Evolutionary conservation across 2,888 invertebrate genomes (phyloP).

Genomic region (Argynnis bischoffii): DNA sequence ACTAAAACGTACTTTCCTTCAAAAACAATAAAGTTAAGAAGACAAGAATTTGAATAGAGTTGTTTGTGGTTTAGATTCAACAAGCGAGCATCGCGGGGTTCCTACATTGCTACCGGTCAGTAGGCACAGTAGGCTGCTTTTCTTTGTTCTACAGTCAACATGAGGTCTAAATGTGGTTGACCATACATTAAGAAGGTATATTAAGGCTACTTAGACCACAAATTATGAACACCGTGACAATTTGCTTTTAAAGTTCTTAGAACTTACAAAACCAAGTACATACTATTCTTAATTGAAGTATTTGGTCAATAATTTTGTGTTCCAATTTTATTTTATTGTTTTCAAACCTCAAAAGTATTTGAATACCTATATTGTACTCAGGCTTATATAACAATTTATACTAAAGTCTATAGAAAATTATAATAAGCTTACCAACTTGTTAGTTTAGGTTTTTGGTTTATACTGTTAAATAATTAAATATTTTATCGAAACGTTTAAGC

Average conservation of each 20-base stretch:
- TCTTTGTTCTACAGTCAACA: conserved; percentile 68
- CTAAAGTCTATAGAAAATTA: too few relatives aligned
- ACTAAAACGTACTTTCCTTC: conserved; percentile 53
- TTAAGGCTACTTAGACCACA: conserved; percentile 57
- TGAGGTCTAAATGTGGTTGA: conserved; percentile 69
- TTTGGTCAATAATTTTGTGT: conserved; percentile 2
- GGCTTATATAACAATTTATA: too few relatives aligned
- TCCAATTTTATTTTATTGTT: neutral
- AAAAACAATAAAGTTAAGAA: conserved; percentile 54
- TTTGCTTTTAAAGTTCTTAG: conserved; percentile 40
- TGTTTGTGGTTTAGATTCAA: conserved; percentile 77
- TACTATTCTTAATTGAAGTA: conserved; percentile 1
- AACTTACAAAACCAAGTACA: conserved; percentile 22
- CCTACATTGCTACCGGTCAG: conserved; percentile 58
- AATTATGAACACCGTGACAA: conserved; percentile 43
- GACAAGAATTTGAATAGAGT: conserved; percentile 54
- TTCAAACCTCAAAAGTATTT: too few relatives aligned
- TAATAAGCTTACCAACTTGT: too few relatives aligned
- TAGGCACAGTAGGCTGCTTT: conserved; percentile 54
- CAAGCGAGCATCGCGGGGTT: conserved; percentile 58
- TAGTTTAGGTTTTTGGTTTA: too few relatives aligned
- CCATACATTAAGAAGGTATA: conserved; percentile 50
- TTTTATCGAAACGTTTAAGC: too few relatives aligned
- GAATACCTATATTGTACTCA: too few relatives aligned
- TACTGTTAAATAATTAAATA: too few relatives aligned